Base-by-base conservation (phyloP, 2,113 vertebrate genomes). In the Bungarus multicinctus region DNA sequence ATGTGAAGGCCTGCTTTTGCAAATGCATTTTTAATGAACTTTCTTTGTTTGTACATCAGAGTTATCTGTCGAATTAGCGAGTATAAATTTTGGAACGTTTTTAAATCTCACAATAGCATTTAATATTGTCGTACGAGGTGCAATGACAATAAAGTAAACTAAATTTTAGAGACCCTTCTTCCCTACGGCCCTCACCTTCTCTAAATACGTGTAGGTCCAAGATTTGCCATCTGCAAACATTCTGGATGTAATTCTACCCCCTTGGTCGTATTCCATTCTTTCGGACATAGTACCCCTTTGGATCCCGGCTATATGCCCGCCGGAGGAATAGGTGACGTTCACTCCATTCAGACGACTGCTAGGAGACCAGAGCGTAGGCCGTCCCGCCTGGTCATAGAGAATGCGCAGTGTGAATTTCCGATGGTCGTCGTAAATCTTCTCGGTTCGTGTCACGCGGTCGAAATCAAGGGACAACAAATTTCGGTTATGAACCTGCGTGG, bases 351-450 rank as follows among this genome's bases (percentile, higher is more conserved):
- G 97, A 4, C 99, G 98, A 96, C 98, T 99, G 97, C 99, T 99
- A 1, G 99, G 99, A 0, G 99, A 99, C 99, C 99, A 99, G 47
- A 99, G 98, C 3, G 98, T 99, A 25, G 99, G 99, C 39, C 99
- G 97, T 1, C 99, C 99, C 0, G 98, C 98, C 0, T 98, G 98
- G 96, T 99, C 99, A 0, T 99, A 99, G 90, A 99, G 98, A 96
- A 99, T 99, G 94, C 99, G 98, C 52, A 99, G 96, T 0, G 99
- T 99, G 95, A 99, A 99, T 96, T 99, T 99, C 94, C 99, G 98
- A 96, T 99, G 99, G 95, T 99, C 99, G 0, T 99, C 99, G 0
- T 99, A 99, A 87, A 99, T 99, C 95, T 99, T 99, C 96, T 99
- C 99, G 0, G 99, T 99, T 89, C 99, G 98, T n/a, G 99, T 99